Evolutionary conservation across 2,888 invertebrate species (phyloP).

Genomic region (Drosophila subquinaria): DNA sequence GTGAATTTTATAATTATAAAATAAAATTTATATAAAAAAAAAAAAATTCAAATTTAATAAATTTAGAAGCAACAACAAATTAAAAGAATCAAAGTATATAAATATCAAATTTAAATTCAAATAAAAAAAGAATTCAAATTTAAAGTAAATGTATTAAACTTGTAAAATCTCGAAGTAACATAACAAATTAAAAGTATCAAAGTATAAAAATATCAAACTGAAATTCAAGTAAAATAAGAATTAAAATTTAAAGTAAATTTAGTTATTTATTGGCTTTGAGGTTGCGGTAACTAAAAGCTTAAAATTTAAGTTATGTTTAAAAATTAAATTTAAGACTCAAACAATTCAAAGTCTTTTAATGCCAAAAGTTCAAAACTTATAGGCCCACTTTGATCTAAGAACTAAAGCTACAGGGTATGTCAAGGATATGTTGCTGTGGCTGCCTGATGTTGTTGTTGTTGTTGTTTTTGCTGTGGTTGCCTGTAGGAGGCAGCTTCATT

Average conservation of each 20-base stretch:
- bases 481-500: slow-evolving; percentile 58
- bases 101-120: background rate
- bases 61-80: background rate
- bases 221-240: too few species aligned
- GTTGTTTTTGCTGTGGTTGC: slow-evolving; percentile 18
- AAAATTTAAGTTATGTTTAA: background rate
- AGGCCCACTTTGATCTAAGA: background rate
- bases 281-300: background rate
- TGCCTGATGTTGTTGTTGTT: slow-evolving; percentile 6
- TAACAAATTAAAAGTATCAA: background rate
- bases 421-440: slow-evolving; percentile 12
- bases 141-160: background rate
- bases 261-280: background rate
- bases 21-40: background rate
- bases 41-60: background rate
- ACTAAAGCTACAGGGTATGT: slow-evolving; percentile 10
- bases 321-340: background rate
- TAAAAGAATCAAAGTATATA: too few species aligned
- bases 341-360: background rate
- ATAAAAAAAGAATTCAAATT: background rate
- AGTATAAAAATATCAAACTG: too few species aligned
- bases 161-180: too few species aligned
- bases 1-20: background rate
- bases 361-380: background rate
- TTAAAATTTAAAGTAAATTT: too few species aligned